Percentiles rank a stretch among this genome's conserved stretches.
Evolutionary conservation across 2,888 invertebrate genomes (phyloP).

Genomic region (Nemotelus nigrinus): DNA sequence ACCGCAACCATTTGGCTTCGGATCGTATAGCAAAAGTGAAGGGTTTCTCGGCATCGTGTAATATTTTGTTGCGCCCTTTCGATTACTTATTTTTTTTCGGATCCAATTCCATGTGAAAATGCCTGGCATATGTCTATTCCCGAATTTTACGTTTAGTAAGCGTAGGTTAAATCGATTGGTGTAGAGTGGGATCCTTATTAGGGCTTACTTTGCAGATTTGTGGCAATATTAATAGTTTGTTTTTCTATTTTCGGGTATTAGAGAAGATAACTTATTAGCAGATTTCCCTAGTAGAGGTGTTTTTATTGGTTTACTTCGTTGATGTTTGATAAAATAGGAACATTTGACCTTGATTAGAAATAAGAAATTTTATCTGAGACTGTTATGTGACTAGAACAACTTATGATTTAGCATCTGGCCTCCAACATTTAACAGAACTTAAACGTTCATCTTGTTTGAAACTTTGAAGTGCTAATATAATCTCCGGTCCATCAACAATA

Average conservation of each 20-base stretch:
- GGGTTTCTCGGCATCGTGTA: not conserved
- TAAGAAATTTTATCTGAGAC: too few relatives aligned
- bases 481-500: too few relatives aligned
- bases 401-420: too few relatives aligned
- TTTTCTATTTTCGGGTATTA: conserved; percentile 4
- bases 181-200: conserved; percentile 11
- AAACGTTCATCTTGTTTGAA: too few relatives aligned
- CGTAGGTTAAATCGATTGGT: conserved; percentile 32
- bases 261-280: too few relatives aligned
- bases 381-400: too few relatives aligned
- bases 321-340: too few relatives aligned
- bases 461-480: too few relatives aligned
- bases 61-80: not conserved
- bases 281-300: too few relatives aligned
- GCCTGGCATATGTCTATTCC: not conserved
- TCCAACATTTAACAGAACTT: too few relatives aligned
- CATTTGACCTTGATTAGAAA: too few relatives aligned
- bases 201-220: conserved; percentile 39
- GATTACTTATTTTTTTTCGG: not conserved
- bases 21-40: not conserved
- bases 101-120: not conserved
- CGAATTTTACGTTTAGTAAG: conserved; percentile 2
- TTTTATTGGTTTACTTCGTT: too few relatives aligned
- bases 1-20: not conserved
- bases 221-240: conserved; percentile 35